Evolutionary conservation across 2,888 invertebrate species (phyloP).

Genomic region (Apamea sordens): DNA sequence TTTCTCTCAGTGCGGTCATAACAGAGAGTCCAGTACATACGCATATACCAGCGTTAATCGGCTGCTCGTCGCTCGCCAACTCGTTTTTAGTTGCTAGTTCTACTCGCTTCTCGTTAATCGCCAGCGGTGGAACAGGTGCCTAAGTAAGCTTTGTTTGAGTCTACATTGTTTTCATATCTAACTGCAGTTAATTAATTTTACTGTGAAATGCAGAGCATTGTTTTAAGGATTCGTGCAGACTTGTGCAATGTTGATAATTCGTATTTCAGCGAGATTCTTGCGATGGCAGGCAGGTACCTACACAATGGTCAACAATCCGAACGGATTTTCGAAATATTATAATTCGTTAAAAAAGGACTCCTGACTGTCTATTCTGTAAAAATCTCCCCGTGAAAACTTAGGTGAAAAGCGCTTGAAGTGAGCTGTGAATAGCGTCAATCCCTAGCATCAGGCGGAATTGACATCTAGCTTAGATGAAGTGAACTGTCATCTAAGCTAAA

Average conservation of each 20-base stretch:
- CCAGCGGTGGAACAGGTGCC: background rate
- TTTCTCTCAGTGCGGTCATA: too few species aligned
- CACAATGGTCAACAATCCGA: background rate
- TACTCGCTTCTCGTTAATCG: background rate
- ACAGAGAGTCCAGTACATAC: too few species aligned
- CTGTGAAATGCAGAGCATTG: background rate
- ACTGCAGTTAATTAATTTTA: conserved; percentile 34
- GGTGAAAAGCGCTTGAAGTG: too few species aligned
- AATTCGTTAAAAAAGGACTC: background rate
- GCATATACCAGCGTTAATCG: too few species aligned
- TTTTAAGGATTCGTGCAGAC: background rate
- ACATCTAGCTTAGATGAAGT: too few species aligned
- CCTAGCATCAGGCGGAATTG: too few species aligned
- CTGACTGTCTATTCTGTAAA: background rate
- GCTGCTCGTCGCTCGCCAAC: background rate
- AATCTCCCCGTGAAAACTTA: too few species aligned
- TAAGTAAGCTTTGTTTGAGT: background rate
- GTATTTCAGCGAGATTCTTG: background rate
- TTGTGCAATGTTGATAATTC: background rate
- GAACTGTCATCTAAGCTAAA: too few species aligned
- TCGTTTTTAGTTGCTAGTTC: too few species aligned
- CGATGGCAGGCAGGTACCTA: background rate
- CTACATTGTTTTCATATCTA: conserved; percentile 17
- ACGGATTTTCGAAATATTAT: background rate
- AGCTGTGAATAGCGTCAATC: too few species aligned